Evolutionary conservation across 2,113 vertebrate species (phyloP).

Genomic region (Chascanopsetta lugubris): DNA sequence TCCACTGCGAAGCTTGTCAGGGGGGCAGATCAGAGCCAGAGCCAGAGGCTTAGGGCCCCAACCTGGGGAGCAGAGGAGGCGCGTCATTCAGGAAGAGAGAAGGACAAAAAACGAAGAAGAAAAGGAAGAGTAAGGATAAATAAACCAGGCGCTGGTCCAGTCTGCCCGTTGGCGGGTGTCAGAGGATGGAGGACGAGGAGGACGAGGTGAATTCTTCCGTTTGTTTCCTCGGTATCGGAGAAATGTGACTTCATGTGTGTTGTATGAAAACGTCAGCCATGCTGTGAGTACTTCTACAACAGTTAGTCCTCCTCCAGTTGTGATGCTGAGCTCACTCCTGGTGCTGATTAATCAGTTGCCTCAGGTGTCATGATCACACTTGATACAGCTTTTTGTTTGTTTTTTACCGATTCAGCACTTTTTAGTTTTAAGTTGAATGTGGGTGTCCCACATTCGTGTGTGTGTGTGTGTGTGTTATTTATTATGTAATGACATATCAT

Average conservation of each 20-base stretch:
- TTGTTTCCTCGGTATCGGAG: not conserved
- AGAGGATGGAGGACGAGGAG: slow-evolving; percentile 68
- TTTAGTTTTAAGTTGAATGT: not conserved
- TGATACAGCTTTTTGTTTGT: too few species aligned
- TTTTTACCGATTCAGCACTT: not conserved
- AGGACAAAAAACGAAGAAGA: not conserved
- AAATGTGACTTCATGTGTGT: slow-evolving; percentile 2
- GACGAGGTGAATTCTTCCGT: slow-evolving; percentile 67
- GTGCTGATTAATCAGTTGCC: slow-evolving; percentile 4
- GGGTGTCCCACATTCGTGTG: not conserved
- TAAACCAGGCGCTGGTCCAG: not conserved
- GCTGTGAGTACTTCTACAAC: not conserved
- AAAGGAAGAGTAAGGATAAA: slow-evolving; percentile 5
- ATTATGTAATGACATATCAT: too few species aligned
- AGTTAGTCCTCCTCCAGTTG: not conserved
- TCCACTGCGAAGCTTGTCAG: slow-evolving; percentile 2
- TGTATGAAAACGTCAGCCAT: not conserved
- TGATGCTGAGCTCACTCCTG: slow-evolving; percentile 15
- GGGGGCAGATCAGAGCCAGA: slow-evolving; percentile 5
- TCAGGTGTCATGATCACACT: not conserved
- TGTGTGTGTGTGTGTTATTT: too few species aligned
- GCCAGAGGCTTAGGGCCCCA: slow-evolving; percentile 20
- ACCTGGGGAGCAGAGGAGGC: not conserved
- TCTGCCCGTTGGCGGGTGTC: not conserved
- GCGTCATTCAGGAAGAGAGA: too few species aligned